Percentiles rank a stretch among this genome's conserved stretches.
Evolutionary conservation across 2,113 vertebrate species (phyloP).

Genomic region (Sisor rabdophorus): DNA sequence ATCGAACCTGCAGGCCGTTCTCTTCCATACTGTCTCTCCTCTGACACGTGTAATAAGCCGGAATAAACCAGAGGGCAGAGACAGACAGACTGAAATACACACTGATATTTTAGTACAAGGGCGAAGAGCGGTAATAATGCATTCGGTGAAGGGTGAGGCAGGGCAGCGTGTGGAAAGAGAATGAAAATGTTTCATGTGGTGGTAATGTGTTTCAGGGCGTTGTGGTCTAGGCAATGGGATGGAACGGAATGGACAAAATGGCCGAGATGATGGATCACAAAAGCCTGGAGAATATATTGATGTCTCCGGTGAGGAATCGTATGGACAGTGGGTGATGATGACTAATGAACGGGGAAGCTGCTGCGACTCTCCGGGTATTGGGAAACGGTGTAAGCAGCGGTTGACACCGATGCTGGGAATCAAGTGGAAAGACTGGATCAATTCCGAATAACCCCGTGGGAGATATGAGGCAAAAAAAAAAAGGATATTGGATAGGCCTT

Average conservation of each 20-base stretch:
- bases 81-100: constrained; percentile 31
- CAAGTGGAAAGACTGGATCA: background rate
- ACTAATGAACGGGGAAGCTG: too few species aligned
- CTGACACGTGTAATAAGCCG: constrained; percentile 34
- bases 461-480: too few species aligned
- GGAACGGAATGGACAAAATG: background rate
- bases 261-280: background rate
- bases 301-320: background rate
- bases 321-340: background rate
- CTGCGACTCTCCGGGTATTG: background rate
- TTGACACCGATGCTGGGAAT: background rate
- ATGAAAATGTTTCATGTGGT: constrained; percentile 20
- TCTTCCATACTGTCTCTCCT: constrained; percentile 9
- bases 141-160: constrained; percentile 13
- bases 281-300: background rate
- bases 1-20: constrained; percentile 23
- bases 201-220: background rate
- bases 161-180: background rate
- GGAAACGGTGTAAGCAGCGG: background rate
- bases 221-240: background rate
- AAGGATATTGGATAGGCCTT: background rate
- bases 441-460: background rate
- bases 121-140: constrained; percentile 20
- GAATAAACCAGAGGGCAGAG: constrained; percentile 28
- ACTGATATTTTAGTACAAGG: constrained; percentile 28